Evolutionary conservation across 2,888 invertebrate species (phyloP), one percentile per base, ranked within the genome.

Genomic region (Drosophila putrida): DNA sequence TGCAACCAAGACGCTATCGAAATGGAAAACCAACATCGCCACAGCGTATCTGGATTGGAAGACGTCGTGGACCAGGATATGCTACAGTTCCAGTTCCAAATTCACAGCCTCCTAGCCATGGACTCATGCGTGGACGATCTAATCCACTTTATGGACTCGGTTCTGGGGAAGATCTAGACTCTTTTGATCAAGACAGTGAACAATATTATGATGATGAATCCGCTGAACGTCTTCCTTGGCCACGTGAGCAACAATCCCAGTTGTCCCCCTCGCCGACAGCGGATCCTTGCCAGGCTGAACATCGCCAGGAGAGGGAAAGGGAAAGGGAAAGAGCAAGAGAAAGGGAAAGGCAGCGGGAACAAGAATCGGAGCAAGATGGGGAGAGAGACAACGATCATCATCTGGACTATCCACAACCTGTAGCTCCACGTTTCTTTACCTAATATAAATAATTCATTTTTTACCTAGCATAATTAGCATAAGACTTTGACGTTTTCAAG

Each of bases 231-330:
- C 41, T 35, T 0, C 6, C 25, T 31, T 78, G 72, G 77, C n/a
- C 65, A 6, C 60, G 51, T 8, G 75, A 60, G 4, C 59, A 53
- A 20, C 38, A 54, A 1, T 8, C 20, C 3, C 50, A 25, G 8
- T 13, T 38, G 3, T 15, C 69, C 0, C n/a, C 62, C 0, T 13
- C 62, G 0, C 33, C 73, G 5, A 64, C 47, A 20, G n/a, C 64
- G 4, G 83, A 83, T 69, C 83, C 89, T 31, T 83, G 83, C 1
- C 84, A 86, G 41, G 15, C 46, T 10, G 73, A 71, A 49, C 47
- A 62, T 4, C 58, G 46, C 6, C 46, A 58, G 35, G 67, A 58
- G 51, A 15, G 68, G 0, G 74, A 73, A 4, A 27, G 59, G 0
- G 38, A 75, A 3, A n/a, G 55, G 54, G n/a, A 33, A 36, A 27